Percentiles rank a stretch among this genome's conserved stretches.
These are phyloP conservation scores for Rana temporaria DNA, from an alignment of 2,113 vertebrate species.

Conservation along the genomic window DNA sequence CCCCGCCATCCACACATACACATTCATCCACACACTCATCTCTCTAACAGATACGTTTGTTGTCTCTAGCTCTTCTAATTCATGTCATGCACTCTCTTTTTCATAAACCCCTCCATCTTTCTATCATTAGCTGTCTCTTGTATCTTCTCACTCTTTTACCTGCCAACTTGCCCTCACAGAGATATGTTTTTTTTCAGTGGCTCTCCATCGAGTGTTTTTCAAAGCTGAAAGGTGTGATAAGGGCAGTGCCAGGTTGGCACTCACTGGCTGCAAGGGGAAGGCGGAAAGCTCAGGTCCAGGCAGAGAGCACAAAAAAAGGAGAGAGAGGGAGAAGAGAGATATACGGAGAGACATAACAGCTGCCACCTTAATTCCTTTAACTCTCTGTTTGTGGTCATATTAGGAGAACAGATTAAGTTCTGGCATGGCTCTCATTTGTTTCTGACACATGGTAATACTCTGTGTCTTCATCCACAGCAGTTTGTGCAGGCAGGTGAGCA, in stretches of 20 bases:
- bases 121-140: neutral
- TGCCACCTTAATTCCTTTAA: slow-evolving; percentile 96
- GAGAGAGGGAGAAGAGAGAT: slow-evolving; percentile 55
- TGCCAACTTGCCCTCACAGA: slow-evolving; percentile 84
- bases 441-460: slow-evolving; percentile 91
- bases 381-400: slow-evolving; percentile 94
- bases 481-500: slow-evolving; percentile 16
- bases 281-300: slow-evolving; percentile 68
- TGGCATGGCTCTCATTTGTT: slow-evolving; percentile 85
- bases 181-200: slow-evolving; percentile 78
- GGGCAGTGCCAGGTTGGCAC: slow-evolving; percentile 79
- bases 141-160: slow-evolving; percentile 71
- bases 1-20: slow-evolving; percentile 54
- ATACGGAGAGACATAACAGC: slow-evolving; percentile 82
- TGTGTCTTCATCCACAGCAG: slow-evolving; percentile 84
- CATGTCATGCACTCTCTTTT: slow-evolving; percentile 66
- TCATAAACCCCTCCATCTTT: slow-evolving; percentile 27
- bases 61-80: slow-evolving; percentile 74
- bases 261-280: slow-evolving; percentile 88
- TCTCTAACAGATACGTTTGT: slow-evolving; percentile 77
- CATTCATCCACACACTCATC: slow-evolving; percentile 63
- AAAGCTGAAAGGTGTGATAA: slow-evolving; percentile 95
- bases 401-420: slow-evolving; percentile 94
- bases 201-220: slow-evolving; percentile 95
- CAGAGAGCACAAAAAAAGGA: slow-evolving; percentile 71